Percentiles rank a stretch among this genome's conserved stretches.
These are phyloP conservation scores for Trididemnum clinides DNA, from an alignment of 23 tunicate genomes.

Conservation along the genomic window DNA sequence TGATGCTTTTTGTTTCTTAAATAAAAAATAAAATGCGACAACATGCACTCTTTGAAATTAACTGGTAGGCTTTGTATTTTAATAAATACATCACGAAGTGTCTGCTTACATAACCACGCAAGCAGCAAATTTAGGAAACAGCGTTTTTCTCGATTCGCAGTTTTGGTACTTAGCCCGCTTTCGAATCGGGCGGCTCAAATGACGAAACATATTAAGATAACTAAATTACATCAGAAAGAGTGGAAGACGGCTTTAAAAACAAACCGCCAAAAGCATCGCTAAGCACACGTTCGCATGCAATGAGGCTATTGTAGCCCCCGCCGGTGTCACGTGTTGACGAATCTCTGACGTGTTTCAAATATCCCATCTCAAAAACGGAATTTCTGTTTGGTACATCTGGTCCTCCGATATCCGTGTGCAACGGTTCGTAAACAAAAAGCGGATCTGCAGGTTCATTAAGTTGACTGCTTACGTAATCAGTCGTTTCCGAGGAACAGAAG, in stretches of 20 bases:
- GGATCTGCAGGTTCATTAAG: neutral
- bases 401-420: conserved; percentile 45
- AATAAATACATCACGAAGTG: no score
- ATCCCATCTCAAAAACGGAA: conserved; percentile 49
- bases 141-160: no score
- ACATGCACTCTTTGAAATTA: no score
- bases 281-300: conserved; percentile 68
- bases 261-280: conserved; percentile 79
- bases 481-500: neutral
- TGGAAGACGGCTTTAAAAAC: conserved; percentile 37
- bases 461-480: neutral
- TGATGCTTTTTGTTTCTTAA: no score
- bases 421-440: neutral
- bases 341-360: conserved; percentile 63
- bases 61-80: no score
- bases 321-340: conserved; percentile 57
- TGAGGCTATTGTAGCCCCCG: conserved; percentile 71
- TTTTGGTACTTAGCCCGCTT: no score
- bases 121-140: no score
- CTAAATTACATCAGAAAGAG: conserved; percentile 23
- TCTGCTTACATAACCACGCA: no score
- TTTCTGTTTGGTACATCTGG: conserved; percentile 58
- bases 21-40: no score
- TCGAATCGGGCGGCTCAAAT: no score
- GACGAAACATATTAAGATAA: neutral